These are phyloP conservation scores for Hypotaenidia philippensis DNA, from an alignment of 2,797 vertebrate species.

Conservation along the genomic window DNA sequence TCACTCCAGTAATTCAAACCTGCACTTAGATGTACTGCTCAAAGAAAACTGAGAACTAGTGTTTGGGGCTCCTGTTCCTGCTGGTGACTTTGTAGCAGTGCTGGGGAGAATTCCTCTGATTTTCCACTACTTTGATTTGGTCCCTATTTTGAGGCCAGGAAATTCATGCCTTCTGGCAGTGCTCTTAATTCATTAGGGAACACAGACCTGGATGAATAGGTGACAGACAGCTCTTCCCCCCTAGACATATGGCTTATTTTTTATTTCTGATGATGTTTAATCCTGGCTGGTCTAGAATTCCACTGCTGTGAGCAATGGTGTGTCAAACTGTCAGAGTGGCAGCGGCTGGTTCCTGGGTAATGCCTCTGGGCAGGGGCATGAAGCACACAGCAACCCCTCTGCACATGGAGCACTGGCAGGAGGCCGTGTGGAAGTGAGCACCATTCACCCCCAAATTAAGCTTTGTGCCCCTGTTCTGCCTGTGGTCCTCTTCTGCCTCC, in stretches of 20 bases:
- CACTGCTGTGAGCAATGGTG: not conserved
- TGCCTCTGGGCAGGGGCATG: not conserved
- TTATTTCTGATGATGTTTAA: not conserved
- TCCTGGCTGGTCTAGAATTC: not conserved
- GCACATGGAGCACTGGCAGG: not conserved
- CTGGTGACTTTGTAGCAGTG: not conserved
- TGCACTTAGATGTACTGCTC: not conserved
- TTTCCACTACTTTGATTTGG: rapidly evolving
- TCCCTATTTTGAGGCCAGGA: not conserved
- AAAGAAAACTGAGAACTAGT: not conserved
- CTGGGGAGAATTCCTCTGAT: not conserved
- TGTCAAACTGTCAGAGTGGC: not conserved
- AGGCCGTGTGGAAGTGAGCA: not conserved
- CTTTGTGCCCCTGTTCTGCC: not conserved
- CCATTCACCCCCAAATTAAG: rapidly evolving
- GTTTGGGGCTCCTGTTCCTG: not conserved
- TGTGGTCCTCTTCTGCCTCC: not conserved
- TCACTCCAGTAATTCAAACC: not conserved
- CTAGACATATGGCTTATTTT: not conserved
- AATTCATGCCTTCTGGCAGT: not conserved
- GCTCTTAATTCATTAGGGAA: not conserved
- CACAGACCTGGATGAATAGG: not conserved
- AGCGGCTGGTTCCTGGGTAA: not conserved
- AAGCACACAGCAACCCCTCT: not conserved
- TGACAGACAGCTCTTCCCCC: not conserved